Base-by-base conservation (phyloP, 2,113 vertebrate species). In the Muntiacus muntjak region DNA sequence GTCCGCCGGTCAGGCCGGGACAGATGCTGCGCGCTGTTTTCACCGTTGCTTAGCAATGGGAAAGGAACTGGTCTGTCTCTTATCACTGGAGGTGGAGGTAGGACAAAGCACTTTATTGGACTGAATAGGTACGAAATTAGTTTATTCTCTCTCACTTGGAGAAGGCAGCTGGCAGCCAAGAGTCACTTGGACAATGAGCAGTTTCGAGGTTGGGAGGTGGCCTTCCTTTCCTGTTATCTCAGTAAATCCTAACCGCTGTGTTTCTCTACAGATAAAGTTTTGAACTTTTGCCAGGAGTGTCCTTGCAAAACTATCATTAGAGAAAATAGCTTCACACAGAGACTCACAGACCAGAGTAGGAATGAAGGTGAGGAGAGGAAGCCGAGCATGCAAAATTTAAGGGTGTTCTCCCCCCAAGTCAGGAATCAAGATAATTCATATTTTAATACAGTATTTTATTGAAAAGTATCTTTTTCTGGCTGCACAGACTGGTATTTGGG, bases 81-180 rank as follows among this genome's bases (percentile, higher is more conserved):
- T 98, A 98, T 98, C 98, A 94, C 97, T 97, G 88, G 98, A 93
- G 87, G 97, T 98, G 87, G 94, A 97, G 98, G 97, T 97, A 97
- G 98, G 98, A 98, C 98, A 98, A 98, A 97, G 97, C 96, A 97
- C 98, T 97, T 98, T 98, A 98, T 97, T 98, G 98, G 98, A 98
- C 98, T 97, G 98, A 99, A 98, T 98, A 98, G 97, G 97, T 98
- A 98, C 98, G 98, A 98, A 99, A 99, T 99, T 98, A 98, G 98
- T 98, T 99, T 98, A 98, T 98, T 98, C 98, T 98, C 98, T 97
- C 90, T 98, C 96, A 91, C 97, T 98, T 98, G 98, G 96, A 98
- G 97, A 97, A 97, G 95, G 97, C 97, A 89, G 62, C 97, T 98
- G 98, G 98, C 98, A 98, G 94, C 81, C 95, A 97, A 98, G 94